A percentile compares a stretch with the other conserved stretches of the same genome.
These are phyloP conservation scores for Chaetops frenatus DNA, from an alignment of 2,113 vertebrate genomes.

Conservation along the genomic window DNA sequence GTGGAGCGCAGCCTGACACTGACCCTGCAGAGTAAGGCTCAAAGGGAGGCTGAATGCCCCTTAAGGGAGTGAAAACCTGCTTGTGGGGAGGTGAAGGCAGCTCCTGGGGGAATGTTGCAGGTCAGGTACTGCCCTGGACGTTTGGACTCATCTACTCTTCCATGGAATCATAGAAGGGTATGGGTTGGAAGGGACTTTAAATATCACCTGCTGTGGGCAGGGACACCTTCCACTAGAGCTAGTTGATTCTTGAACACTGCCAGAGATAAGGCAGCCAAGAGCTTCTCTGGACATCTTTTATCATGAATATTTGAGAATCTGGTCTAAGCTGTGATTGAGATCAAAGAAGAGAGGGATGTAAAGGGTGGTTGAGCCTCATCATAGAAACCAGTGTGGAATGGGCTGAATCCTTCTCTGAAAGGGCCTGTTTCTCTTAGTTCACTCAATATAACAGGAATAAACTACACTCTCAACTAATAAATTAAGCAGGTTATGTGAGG, in stretches of 20 bases:
- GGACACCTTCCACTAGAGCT: background rate
- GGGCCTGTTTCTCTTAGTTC: background rate
- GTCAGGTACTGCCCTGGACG: background rate
- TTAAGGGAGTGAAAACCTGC: background rate
- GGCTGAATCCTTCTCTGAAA: background rate
- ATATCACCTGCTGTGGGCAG: background rate
- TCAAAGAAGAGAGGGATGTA: background rate
- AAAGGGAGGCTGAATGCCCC: background rate
- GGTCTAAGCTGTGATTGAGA: background rate
- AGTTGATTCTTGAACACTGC: background rate
- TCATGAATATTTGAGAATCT: background rate
- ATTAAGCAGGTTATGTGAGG: background rate
- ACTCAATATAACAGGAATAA: background rate
- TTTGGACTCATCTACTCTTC: background rate
- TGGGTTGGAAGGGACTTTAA: background rate
- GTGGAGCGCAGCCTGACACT: constrained; percentile 86
- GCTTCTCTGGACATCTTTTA: background rate
- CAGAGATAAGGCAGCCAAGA: background rate
- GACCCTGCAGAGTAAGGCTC: constrained; percentile 85
- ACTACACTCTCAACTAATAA: background rate
- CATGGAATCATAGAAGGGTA: background rate
- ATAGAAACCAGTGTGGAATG: background rate
- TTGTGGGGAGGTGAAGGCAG: background rate
- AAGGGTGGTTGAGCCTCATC: background rate
- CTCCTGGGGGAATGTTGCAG: background rate